Evolutionary conservation across 2,888 invertebrate species (phyloP), one percentile per base, ranked within the genome.

Genomic region (Diploptera punctata): DNA sequence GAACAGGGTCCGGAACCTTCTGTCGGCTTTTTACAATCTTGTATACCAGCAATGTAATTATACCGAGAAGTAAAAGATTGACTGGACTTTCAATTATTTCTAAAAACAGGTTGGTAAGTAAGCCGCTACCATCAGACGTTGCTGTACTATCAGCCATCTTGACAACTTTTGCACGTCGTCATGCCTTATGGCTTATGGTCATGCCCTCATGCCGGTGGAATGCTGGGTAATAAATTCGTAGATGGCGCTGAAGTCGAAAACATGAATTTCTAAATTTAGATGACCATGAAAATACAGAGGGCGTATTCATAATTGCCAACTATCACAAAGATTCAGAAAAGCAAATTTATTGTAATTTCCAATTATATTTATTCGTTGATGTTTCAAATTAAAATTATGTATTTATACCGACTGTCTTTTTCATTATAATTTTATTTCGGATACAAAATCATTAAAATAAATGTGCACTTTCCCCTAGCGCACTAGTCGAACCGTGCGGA

Each of bases 11-110:
- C 75, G 78, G 71, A 43, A 60, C 73, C 33, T 38, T 71, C 68
- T 76, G 75, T 4, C 75, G 71, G 78, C 86, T 88, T 78, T 87
- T 88, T 61, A 91, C 82, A 74, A 94, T 93, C 85, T 93, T 93
- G 80, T 93, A 93, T 21, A 93, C 83, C 72, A 94, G 84, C 79
- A 90, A 86, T 52, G 87, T 86, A 79, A 93, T 93, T 29, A 93
- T 84, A 65, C 85, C 86, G 18, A 93, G 86, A 70, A 94, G 84
- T 31, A 86, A 85, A 72, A 93, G 80, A 82, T 94, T 93, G 76
- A 93, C 79, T 16, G 93, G 93, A 80, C 90, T 92, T 72, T 86
- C 86, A 62, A 92, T 82, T 74, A 92, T 87, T 82, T 92, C 91
- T 70, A 82, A 81, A 52, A 89, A 77, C 75, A 89, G 82, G 80